Conservation (phyloP, 2,888 invertebrate genomes). For the Ommatoiulus sabulosus region DNA sequence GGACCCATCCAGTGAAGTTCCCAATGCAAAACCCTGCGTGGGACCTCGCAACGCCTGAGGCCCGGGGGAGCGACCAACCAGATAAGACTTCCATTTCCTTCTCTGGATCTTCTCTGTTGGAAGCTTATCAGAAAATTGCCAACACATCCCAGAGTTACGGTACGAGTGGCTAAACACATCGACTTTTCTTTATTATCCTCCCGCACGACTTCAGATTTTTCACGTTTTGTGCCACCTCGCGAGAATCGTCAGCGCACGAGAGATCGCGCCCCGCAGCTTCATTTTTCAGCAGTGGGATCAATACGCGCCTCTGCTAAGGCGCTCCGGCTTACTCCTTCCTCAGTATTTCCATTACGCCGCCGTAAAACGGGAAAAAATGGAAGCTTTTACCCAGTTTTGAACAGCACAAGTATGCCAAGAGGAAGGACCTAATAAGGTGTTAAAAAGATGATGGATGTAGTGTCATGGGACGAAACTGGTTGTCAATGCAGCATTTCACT, state of each 20-base stretch:
- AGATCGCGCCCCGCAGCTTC: no score
- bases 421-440: not conserved
- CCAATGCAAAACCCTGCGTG: not conserved
- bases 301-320: not conserved
- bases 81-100: slow-evolving; percentile 2
- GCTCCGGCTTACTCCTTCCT: not conserved
- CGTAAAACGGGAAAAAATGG: not conserved
- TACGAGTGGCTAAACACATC: slow-evolving; percentile 11
- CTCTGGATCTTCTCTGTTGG: not conserved
- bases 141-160: not conserved
- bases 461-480: no score
- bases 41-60: not conserved
- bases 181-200: slow-evolving; percentile 10
- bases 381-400: not conserved
- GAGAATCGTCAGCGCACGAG: no score
- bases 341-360: not conserved
- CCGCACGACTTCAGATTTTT: slow-evolving; percentile 3
- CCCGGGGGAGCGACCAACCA: not conserved
- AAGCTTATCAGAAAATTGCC: slow-evolving; percentile 10
- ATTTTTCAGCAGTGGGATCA: not conserved
- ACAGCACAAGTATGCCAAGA: not conserved
- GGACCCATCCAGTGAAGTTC: not conserved
- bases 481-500: no score
- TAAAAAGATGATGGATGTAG: no score
- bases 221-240: not conserved